phyloP scores from a whole-genome alignment of 2,113 vertebrate species.

The Nyctereutes procyonoides region DNA sequence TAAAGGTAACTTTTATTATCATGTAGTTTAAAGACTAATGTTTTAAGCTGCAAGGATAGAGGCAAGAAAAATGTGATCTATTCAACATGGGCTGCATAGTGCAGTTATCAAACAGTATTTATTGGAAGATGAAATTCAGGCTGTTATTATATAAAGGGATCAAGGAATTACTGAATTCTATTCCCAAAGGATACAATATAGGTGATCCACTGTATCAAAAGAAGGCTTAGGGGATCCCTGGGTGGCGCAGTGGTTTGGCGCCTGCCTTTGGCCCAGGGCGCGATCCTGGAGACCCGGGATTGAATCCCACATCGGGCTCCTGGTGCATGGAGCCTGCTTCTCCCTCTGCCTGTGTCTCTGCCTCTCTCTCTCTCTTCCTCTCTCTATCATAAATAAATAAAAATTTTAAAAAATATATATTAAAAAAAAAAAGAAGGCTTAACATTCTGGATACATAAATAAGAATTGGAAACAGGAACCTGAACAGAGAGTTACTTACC shows the following conservation, averaged over 20 bases:
- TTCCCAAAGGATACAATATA: not conserved
- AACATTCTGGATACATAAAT: not conserved
- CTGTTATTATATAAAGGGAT: not conserved
- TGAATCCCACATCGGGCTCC: too few species aligned
- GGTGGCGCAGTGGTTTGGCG: too few species aligned
- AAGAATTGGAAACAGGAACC: not conserved
- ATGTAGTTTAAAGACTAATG: not conserved
- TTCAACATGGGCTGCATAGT: not conserved
- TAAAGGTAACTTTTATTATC: not conserved
- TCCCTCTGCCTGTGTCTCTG: too few species aligned
- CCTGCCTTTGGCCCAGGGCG: too few species aligned
- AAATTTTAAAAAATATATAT: too few species aligned
- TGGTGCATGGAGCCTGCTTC: too few species aligned
- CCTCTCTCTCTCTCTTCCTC: too few species aligned
- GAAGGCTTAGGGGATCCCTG: too few species aligned
- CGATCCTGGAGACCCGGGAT: too few species aligned
- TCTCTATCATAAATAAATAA: too few species aligned
- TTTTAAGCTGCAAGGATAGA: not conserved
- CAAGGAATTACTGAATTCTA: constrained; percentile 22
- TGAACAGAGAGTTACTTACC: not conserved
- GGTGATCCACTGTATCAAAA: not conserved
- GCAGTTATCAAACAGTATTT: not conserved
- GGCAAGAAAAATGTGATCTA: not conserved
- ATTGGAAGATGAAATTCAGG: constrained; percentile 14
- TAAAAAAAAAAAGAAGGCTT: not conserved